These are phyloP conservation scores for Gari tellinella DNA, from an alignment of 2,888 invertebrate genomes.

Conservation along the genomic window DNA sequence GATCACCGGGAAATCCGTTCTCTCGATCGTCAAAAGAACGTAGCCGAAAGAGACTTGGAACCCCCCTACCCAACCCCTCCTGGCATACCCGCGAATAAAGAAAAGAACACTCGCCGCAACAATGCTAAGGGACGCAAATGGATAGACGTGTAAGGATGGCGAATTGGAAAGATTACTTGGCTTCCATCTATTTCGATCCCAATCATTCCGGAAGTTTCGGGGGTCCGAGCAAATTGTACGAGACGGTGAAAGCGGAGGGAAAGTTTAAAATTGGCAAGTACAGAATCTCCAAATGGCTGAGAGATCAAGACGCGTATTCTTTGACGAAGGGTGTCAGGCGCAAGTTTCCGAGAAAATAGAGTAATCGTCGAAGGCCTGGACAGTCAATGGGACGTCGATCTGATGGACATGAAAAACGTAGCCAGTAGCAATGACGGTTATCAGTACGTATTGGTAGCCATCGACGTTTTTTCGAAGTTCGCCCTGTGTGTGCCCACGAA, in stretches of 20 bases:
- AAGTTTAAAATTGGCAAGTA: conserved; percentile 53
- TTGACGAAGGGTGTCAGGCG: conserved; percentile 44
- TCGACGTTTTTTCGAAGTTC: conserved; percentile 51
- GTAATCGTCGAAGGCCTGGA: conserved; percentile 48
- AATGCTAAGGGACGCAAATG: too few relatives aligned
- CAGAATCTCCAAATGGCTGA: conserved; percentile 36
- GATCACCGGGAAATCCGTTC: too few relatives aligned
- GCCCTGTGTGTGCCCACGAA: conserved; percentile 44
- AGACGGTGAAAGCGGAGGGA: conserved; percentile 47
- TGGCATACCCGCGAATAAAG: too few relatives aligned
- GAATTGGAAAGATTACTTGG: conserved; percentile 52
- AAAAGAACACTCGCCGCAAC: too few relatives aligned
- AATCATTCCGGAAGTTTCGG: conserved; percentile 43
- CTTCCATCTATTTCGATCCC: conserved; percentile 39
- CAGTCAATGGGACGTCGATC: conserved; percentile 52
- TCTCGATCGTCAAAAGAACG: neutral
- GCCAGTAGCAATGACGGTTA: conserved; percentile 34
- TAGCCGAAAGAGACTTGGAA: too few relatives aligned
- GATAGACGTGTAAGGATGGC: conserved; percentile 4
- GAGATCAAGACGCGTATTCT: conserved; percentile 54
- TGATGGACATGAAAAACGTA: conserved; percentile 56
- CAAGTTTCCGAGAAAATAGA: conserved; percentile 39
- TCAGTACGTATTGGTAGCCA: conserved; percentile 38
- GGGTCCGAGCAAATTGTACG: conserved; percentile 52
- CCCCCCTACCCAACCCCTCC: too few relatives aligned